These are phyloP conservation scores for Leucoptera coffeella DNA, from an alignment of 2,888 invertebrate species.

Conservation along the genomic window DNA sequence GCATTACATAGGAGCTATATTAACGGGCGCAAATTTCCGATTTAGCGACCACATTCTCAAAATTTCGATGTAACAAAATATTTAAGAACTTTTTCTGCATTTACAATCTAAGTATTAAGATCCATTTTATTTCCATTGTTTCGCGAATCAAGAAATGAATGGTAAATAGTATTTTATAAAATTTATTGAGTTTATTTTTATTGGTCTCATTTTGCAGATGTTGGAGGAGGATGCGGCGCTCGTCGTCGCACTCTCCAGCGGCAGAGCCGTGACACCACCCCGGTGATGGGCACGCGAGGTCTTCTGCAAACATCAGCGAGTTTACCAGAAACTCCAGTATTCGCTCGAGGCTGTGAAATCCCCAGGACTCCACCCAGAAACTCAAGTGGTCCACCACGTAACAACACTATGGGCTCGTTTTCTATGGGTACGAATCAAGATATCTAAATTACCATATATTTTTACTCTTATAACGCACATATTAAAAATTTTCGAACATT, in stretches of 20 bases:
- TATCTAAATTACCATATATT: too few species aligned
- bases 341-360: conserved; percentile 78
- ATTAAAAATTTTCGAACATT: too few species aligned
- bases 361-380: conserved; percentile 75
- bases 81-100: too few species aligned
- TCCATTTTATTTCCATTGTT: too few species aligned
- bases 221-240: conserved; percentile 37
- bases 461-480: too few species aligned
- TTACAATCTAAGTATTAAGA: too few species aligned
- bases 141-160: too few species aligned
- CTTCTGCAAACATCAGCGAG: conserved; percentile 78
- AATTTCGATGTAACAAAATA: too few species aligned
- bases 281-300: conserved; percentile 40
- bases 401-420: conserved; percentile 55
- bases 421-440: conserved; percentile 48
- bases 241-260: conserved; percentile 47
- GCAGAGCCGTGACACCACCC: conserved; percentile 29
- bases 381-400: conserved; percentile 60
- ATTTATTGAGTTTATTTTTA: background rate
- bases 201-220: conserved; percentile 22
- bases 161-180: too few species aligned
- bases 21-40: too few species aligned
- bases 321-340: conserved; percentile 83
- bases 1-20: too few species aligned
- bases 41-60: too few species aligned